These are phyloP conservation scores for Drosophila bifasciata DNA, from an alignment of 1,140 invertebrate species.

Conservation along the genomic window DNA sequence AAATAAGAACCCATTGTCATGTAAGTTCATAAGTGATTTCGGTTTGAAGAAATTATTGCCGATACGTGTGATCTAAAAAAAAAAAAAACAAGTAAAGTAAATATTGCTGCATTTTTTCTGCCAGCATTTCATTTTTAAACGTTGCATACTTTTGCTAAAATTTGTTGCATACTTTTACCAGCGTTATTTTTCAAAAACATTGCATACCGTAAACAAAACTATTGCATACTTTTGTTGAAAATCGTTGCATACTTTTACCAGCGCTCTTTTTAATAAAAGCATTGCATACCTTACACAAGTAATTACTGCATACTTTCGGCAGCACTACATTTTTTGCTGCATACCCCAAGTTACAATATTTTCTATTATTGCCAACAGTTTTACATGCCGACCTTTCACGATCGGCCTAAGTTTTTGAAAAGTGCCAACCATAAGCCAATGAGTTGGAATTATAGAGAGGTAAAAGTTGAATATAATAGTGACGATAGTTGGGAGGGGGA, in stretches of 20 bases:
- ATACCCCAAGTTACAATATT: conserved; percentile 10
- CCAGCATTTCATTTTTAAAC: conserved; percentile 2
- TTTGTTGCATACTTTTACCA: conserved; percentile 16
- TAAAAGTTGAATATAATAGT: conserved; percentile 8
- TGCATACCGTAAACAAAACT: too few relatives aligned
- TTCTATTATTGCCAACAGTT: conserved; percentile 9
- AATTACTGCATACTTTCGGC: conserved; percentile 9
- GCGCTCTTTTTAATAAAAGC: not conserved
- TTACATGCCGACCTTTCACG: conserved; percentile 12
- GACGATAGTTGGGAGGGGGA: not conserved
- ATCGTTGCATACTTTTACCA: too few relatives aligned
- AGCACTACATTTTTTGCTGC: conserved; percentile 8
- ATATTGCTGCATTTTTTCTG: not conserved
- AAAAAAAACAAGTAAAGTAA: conserved; percentile 9
- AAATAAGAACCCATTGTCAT: not conserved
- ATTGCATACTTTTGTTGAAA: too few relatives aligned
- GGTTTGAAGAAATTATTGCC: not conserved
- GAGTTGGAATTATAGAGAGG: conserved; percentile 14
- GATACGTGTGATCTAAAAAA: not conserved
- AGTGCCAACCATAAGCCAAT: conserved; percentile 12
- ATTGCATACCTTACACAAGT: conserved; percentile 1
- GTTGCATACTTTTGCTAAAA: conserved; percentile 12
- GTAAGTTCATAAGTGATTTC: conserved; percentile 1
- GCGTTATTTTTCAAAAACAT: not conserved
- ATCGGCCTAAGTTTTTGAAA: conserved; percentile 15